Evolutionary conservation across 2,888 invertebrate species (phyloP).

Genomic region (Perithous albicinctus): DNA sequence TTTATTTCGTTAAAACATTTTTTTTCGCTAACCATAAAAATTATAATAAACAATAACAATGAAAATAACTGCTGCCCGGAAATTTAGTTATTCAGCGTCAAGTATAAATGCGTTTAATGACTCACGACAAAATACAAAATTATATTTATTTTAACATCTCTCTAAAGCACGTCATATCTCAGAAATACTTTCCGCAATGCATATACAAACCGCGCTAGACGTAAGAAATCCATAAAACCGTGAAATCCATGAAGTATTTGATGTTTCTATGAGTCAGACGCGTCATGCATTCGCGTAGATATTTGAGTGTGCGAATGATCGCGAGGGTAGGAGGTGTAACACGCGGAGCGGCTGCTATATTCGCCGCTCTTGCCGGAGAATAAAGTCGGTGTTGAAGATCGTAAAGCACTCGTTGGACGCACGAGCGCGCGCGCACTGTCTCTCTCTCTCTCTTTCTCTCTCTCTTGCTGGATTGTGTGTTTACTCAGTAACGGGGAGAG

Average conservation of each 20-base stretch:
- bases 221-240: not conserved
- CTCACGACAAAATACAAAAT: too few species aligned
- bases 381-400: constrained; percentile 67
- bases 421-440: constrained; percentile 67
- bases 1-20: too few species aligned
- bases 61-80: too few species aligned
- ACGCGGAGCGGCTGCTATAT: constrained; percentile 15
- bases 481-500: constrained; percentile 70
- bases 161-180: too few species aligned
- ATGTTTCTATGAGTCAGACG: not conserved
- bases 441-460: too few species aligned
- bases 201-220: not conserved
- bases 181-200: not conserved
- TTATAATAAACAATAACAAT: too few species aligned
- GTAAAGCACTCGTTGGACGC: constrained; percentile 72
- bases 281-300: not conserved
- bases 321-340: constrained; percentile 56
- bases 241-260: not conserved
- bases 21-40: too few species aligned
- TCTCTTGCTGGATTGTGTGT: constrained; percentile 69
- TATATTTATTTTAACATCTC: too few species aligned
- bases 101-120: too few species aligned
- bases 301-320: constrained; percentile 11
- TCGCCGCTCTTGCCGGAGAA: constrained; percentile 48
- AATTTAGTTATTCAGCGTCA: too few species aligned